Percentiles rank a stretch among this genome's conserved stretches.
Evolutionary conservation across 2,797 vertebrate genomes (phyloP).

Genomic region (Dromococcyx pavoninus): DNA sequence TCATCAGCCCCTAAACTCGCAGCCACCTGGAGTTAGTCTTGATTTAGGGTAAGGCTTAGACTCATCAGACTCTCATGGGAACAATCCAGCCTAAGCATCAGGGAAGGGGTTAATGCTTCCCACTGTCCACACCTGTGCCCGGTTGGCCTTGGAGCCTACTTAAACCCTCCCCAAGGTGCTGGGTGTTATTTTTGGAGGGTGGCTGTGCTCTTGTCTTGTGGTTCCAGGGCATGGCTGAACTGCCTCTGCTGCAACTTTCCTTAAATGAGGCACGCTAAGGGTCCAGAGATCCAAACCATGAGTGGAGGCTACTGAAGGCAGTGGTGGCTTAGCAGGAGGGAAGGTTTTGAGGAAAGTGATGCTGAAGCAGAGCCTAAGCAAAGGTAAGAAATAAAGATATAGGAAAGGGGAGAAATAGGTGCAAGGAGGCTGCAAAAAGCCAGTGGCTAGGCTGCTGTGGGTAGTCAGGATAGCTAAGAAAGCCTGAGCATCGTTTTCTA

Average conservation of each 20-base stretch:
- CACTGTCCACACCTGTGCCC: neutral
- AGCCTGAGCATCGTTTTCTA: neutral
- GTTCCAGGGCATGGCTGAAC: too few species aligned
- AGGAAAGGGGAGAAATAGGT: neutral
- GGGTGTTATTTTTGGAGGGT: neutral
- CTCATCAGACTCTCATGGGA: neutral
- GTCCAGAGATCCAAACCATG: accelerated
- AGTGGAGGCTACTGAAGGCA: neutral
- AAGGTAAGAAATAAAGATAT: neutral
- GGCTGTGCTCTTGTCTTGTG: neutral
- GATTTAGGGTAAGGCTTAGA: neutral
- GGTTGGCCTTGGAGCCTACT: neutral
- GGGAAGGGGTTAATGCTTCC: neutral
- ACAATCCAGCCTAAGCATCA: neutral
- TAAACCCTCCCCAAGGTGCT: neutral
- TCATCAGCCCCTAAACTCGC: neutral
- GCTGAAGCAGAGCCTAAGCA: neutral
- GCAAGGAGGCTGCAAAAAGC: neutral
- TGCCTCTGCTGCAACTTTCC: neutral
- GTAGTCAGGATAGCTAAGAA: neutral
- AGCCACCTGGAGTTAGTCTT: neutral
- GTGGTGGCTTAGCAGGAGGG: neutral
- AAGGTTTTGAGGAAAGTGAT: neutral
- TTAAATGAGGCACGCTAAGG: accelerated
- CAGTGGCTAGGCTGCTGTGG: accelerated